Base-by-base conservation (phyloP, 2,888 invertebrate genomes). In the Criorhina ranunculi region DNA sequence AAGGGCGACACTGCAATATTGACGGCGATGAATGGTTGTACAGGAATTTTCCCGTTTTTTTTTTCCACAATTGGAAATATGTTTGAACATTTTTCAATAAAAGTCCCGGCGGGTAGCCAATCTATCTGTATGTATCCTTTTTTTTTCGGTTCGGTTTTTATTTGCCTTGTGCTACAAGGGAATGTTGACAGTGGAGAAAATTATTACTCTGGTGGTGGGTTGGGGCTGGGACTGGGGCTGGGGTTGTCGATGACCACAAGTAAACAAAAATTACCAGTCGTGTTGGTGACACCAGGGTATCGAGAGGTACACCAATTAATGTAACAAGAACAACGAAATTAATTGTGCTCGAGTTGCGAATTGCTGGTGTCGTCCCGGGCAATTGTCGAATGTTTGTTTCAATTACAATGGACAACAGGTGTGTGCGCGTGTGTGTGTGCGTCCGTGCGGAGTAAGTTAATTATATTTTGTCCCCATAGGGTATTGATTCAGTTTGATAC, bases 71-170 rank as follows among this genome's bases (percentile, higher is more conserved):
- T 83, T 78, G 73, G 67, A 78, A 83, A 83, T 83, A 83, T 78
- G 78, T 78, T 79, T 66, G 73, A 64, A 73, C 72, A 83, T 83
- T 83, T 83, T 83, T 78, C 78, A 83, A 83, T 83, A 83, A 83
- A 78, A 67, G 62, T 78, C 72, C 78, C 66, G 37, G 33, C 60
- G 66, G 66, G 53, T 44, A 37, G 66, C 15, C 55, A 60, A 77
- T 72, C 53, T 64, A 59, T 35, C 46, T 73, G 31, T 72, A 60
- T 29, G 29, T 57, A 15, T 55, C 15, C 15, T 9, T 53, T 66
- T 70, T 46, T 62, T 67, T 46, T 51, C 29, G n/a, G 57, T 40
- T 57, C 37, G 46, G 19, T 57, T 81, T 82, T 83, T 73, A 78
- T 78, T 78, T 73, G 73, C 67, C 83, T 73, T 78, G 73, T 83